Percentiles rank a stretch among this genome's conserved stretches.
Evolutionary conservation across 2,113 vertebrate genomes (phyloP).

Genomic region (Strix uralensis): DNA sequence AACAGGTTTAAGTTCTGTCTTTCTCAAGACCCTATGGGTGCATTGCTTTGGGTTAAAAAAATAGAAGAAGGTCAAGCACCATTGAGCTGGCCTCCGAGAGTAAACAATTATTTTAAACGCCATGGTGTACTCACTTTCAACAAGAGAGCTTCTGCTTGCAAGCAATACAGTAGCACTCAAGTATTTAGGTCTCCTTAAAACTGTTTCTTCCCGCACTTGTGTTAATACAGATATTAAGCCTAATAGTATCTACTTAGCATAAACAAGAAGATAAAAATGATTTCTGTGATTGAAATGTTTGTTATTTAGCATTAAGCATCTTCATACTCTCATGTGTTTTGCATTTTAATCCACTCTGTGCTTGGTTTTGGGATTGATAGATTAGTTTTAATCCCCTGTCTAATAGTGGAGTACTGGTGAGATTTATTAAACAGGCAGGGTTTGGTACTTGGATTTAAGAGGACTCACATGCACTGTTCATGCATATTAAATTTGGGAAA

Average conservation of each 20-base stretch:
- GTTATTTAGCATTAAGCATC: constrained; percentile 83
- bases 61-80: constrained; percentile 50
- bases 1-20: constrained; percentile 9
- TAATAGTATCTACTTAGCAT: constrained; percentile 83
- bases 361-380: constrained; percentile 84
- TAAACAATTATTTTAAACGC: constrained; percentile 60
- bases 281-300: constrained; percentile 84
- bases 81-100: constrained; percentile 38
- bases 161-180: constrained; percentile 20
- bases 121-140: neutral
- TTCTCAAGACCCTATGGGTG: constrained; percentile 7
- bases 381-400: constrained; percentile 86
- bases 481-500: constrained; percentile 78
- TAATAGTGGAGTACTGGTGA: constrained; percentile 82
- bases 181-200: constrained; percentile 71
- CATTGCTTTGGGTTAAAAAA: constrained; percentile 50
- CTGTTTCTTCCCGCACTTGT: constrained; percentile 69
- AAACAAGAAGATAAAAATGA: constrained; percentile 84
- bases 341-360: constrained; percentile 83
- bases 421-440: constrained; percentile 81
- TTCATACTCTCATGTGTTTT: constrained; percentile 75
- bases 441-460: constrained; percentile 81
- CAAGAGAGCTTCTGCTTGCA: constrained; percentile 6
- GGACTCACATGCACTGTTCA: constrained; percentile 73
- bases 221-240: constrained; percentile 81